Base-by-base conservation (phyloP, 2,113 vertebrate species). In the Atlantisia rogersi region DNA sequence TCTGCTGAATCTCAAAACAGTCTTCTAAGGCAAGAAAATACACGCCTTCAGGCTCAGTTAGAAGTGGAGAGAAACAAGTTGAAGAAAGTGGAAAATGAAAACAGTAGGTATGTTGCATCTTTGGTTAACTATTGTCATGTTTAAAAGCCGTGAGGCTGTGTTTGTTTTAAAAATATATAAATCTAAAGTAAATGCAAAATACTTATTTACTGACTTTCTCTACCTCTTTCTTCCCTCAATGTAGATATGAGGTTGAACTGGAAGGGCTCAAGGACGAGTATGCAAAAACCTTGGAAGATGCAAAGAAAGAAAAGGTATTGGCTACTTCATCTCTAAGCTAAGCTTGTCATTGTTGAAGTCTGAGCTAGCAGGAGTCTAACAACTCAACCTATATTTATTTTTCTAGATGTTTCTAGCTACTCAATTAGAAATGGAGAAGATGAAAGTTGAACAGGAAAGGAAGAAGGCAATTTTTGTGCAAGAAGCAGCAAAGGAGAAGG, bases 351-450 rank as follows among this genome's bases (percentile, higher is more conserved):
- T 2, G 0, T 28, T 53, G 71, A 86, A 31, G 10, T 46, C 17
- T 85, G 65, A 80, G 24, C 50, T 92, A 56, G 25, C 67, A 68
- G 48, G 39, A 64, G 21, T 59, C 75, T 83, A 82, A 74, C 63
- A 58, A 21, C 18, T 60, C 63, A 58, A 21, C 17, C 60, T 93
- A 4, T 84, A 11, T 94, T 46, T 94, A 48, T 81, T 92, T 88
- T 70, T 89, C 64, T 91, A 99, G 99, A 97, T 97, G 8, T 95
- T 99, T 52, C 96, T 99, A 78, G 95, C 97, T 91, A 99, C 98
- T 98, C 99, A 99, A 77, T 96, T 99, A 91, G 99, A 99, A 98
- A 99, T 99, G 99, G 99, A 99, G 96, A 99, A 98, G 97, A 98
- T 99, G 99, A 99, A 99, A 97, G 99, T 99, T 94, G 99, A 99